These are phyloP conservation scores for Anagyrus pseudococci DNA, from an alignment of 2,888 invertebrate genomes.

Conservation along the genomic window DNA sequence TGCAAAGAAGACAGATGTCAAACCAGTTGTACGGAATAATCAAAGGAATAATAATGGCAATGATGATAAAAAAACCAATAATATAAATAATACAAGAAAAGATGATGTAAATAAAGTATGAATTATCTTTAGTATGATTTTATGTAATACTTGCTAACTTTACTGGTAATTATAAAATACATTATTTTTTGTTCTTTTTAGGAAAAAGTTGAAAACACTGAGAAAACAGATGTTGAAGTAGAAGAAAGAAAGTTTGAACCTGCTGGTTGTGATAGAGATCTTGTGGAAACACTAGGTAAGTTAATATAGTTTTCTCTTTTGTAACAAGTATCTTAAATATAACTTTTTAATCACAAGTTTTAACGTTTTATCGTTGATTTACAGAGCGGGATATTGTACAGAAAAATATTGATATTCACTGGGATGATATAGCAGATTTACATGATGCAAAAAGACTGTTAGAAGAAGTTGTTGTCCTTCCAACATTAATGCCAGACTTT, in stretches of 20 bases:
- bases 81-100: slow-evolving; percentile 62
- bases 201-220: slow-evolving; percentile 67
- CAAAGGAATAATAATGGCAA: slow-evolving; percentile 59
- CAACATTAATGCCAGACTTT: slow-evolving; percentile 98
- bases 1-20: slow-evolving; percentile 58
- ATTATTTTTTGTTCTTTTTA: slow-evolving; percentile 13
- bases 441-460: slow-evolving; percentile 87
- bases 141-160: background rate
- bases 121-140: background rate
- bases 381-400: slow-evolving; percentile 93
- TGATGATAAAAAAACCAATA: slow-evolving; percentile 49
- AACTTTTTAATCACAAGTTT: slow-evolving; percentile 15
- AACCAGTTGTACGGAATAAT: slow-evolving; percentile 57
- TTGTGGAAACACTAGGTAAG: slow-evolving; percentile 87
- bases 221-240: slow-evolving; percentile 70
- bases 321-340: background rate
- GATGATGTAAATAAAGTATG: slow-evolving; percentile 55
- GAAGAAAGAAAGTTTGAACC: slow-evolving; percentile 89
- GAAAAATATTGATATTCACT: slow-evolving; percentile 93
- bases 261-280: slow-evolving; percentile 83
- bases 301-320: background rate
- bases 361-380: slow-evolving; percentile 48
- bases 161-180: background rate
- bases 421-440: slow-evolving; percentile 93
- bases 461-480: slow-evolving; percentile 96